Conservation (phyloP, 2,888 invertebrate genomes). For the Acrobeloides nanus region DNA sequence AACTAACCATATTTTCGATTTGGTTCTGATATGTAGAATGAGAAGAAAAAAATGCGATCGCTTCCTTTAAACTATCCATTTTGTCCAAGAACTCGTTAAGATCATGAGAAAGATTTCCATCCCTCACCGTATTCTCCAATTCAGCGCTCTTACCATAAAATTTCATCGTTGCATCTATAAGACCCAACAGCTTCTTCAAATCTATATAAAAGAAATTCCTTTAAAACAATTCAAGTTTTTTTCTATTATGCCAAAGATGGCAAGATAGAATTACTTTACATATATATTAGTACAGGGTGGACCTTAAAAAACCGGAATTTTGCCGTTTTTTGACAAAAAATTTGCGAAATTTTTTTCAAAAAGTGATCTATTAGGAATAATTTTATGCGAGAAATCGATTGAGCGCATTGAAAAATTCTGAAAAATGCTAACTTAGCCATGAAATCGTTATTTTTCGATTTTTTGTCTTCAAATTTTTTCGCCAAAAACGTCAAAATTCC, state of each 20-base stretch:
- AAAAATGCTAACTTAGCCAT: no score
- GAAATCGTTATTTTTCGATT: no score
- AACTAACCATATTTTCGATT: constrained; percentile 27
- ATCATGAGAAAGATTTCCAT: constrained; percentile 20
- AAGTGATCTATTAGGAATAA: no score
- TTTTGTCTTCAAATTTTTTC: no score
- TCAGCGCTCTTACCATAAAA: constrained; percentile 90
- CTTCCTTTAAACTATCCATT: constrained; percentile 47
- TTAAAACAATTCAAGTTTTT: neutral
- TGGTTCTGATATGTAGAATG: constrained; percentile 28
- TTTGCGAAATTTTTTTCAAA: no score
- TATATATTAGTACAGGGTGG: no score
- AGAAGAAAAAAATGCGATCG: constrained; percentile 29
- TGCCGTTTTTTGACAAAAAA: no score
- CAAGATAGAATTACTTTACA: constrained; percentile 3
- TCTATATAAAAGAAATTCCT: constrained; percentile 61
- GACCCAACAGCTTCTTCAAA: constrained; percentile 77
- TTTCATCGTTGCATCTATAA: constrained; percentile 84
- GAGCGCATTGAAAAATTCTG: no score
- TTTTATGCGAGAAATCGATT: no score
- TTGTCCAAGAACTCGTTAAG: constrained; percentile 42
- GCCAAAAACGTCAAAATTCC: no score
- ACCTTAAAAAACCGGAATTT: no score
- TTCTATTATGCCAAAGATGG: constrained; percentile 2
- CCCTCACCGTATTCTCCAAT: constrained; percentile 62